Percentiles rank a stretch among this genome's conserved stretches.
Conservation (phyloP, 92 coral and sea anemone species). For the Micromussa lordhowensis region DNA sequence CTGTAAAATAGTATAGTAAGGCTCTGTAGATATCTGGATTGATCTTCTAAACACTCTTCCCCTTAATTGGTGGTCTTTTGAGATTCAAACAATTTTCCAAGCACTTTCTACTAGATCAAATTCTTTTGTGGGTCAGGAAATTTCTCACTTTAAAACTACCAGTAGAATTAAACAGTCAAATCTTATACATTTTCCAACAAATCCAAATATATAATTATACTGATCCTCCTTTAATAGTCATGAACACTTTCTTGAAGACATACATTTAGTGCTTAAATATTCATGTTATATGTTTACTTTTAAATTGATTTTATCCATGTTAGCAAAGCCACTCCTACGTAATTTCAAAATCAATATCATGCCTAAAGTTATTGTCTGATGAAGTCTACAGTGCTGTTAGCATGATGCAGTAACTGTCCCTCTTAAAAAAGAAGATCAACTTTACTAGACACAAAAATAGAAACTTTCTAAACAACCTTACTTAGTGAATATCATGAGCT, state of each 20-base stretch:
- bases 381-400: neutral
- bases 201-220: neutral
- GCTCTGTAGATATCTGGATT: neutral
- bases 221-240: neutral
- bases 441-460: neutral
- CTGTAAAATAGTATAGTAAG: neutral
- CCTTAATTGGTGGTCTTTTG: neutral
- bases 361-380: neutral
- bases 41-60: neutral
- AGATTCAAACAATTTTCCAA: neutral
- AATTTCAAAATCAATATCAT: conserved; percentile 5
- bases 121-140: neutral
- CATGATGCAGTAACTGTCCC: neutral
- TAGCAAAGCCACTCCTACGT: conserved; percentile 9
- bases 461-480: neutral
- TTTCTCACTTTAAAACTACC: neutral
- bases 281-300: conserved; percentile 19
- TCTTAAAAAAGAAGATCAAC: neutral
- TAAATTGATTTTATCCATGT: conserved; percentile 3
- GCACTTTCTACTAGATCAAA: neutral
- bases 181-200: neutral
- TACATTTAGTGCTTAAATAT: neutral
- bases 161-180: neutral
- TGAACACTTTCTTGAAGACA: neutral
- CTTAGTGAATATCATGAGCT: neutral